Evolutionary conservation across 2,888 invertebrate species (phyloP), one percentile per base, ranked within the genome.

Genomic region (Catocala nupta): DNA sequence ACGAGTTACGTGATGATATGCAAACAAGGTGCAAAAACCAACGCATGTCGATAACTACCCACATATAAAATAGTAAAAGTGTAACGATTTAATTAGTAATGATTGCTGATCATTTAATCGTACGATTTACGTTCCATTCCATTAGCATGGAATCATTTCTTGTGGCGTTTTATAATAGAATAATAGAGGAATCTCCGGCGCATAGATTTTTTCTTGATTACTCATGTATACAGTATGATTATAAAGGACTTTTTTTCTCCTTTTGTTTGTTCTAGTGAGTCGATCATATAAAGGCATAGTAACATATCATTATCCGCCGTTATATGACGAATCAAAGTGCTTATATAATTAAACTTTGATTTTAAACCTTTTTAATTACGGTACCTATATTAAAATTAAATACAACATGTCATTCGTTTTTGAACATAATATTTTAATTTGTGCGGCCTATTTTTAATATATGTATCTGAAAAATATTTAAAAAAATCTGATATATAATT

Each of bases 81-180:
- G 88, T 87, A 88, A 89, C 88, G 81, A 76, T 84, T 81, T 90
- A 91, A 90, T 90, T 87, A 78, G 73, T 67, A 73, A 71, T 71
- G 70, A 78, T 80, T 76, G 74, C 79, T 81, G 83, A 83, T 82
- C 73, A 80, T 78, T 75, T 74, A 74, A 82, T 79, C 70, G 76
- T 76, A 75, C 71, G 68, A 72, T 73, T 75, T 70, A 77, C 78
- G 78, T 84, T 83, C 80, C 81, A 75, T 59, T 80, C 75, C 73
- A 79, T 81, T 75, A 82, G 73, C 80, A 70, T 76, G 66, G 68
- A 75, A 74, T 63, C 71, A 76, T 77, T 77, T 66, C 66, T 71
- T 71, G 68, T 62, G 36, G 13, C 12, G 60, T 75, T 62, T 63
- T 62, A 59, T 58, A 53, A 59, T 63, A 61, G 54, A 71, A 58